phyloP scores from a whole-genome alignment of 2,797 vertebrate species.

The Cuculus canorus region DNA sequence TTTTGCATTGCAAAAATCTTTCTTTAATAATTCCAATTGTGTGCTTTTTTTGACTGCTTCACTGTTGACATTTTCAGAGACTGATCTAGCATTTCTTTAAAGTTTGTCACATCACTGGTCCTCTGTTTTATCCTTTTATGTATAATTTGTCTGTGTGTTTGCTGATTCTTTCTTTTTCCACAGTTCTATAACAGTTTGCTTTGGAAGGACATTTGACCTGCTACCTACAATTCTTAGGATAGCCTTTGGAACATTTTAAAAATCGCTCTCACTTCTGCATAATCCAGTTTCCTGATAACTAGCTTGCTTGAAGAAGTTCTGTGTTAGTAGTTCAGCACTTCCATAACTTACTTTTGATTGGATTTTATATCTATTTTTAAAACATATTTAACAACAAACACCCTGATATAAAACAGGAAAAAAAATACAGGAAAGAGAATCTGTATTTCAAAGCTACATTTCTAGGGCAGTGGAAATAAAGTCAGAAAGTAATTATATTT shows the following conservation, averaged over 20 bases:
- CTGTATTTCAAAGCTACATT: neutral
- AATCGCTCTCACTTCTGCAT: neutral
- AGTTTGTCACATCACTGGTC: neutral
- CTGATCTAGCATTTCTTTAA: rapidly evolving
- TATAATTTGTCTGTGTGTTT: neutral
- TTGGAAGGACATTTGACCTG: neutral
- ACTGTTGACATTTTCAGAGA: neutral
- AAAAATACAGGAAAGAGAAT: neutral
- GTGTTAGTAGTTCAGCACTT: neutral
- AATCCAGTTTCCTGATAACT: neutral
- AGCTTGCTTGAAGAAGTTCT: neutral
- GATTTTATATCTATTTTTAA: neutral
- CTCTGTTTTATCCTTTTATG: neutral
- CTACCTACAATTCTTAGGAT: neutral
- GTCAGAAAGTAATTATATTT: neutral
- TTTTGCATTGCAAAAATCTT: neutral
- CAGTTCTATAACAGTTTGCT: neutral
- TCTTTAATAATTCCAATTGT: neutral
- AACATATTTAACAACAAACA: neutral
- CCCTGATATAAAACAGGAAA: neutral
- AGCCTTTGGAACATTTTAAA: neutral
- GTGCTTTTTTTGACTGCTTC: neutral
- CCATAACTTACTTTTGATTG: neutral
- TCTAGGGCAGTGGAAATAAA: neutral
- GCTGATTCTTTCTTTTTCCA: neutral